Conservation (phyloP, 1,140 invertebrate genomes). For the Orchesella cincta region DNA sequence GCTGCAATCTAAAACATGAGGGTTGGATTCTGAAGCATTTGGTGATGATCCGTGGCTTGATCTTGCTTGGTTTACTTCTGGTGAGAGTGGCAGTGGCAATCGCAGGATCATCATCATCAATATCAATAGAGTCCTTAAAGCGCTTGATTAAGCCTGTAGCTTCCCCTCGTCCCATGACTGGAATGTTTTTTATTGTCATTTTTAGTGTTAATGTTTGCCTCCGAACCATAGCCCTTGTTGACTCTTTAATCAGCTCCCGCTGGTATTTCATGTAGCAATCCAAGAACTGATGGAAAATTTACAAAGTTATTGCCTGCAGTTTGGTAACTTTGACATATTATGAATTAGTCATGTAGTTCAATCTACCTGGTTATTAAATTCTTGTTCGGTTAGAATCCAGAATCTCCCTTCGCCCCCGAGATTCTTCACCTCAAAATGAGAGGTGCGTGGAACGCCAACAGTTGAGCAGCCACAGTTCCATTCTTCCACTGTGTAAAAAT, state of each 20-base stretch:
- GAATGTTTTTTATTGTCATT: not conserved
- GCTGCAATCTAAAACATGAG: slow-evolving; percentile 36
- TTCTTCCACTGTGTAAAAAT: slow-evolving; percentile 36
- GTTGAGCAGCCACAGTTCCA: slow-evolving; percentile 43
- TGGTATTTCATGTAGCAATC: not conserved
- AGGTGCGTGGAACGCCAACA: slow-evolving; percentile 22
- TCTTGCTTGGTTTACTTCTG: not conserved
- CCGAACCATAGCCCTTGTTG: not conserved
- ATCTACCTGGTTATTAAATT: slow-evolving; percentile 43
- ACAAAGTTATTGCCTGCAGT: not conserved
- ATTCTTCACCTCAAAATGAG: slow-evolving; percentile 40
- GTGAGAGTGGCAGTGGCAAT: too few relatives aligned
- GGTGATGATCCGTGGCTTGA: not conserved
- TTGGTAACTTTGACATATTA: too few relatives aligned
- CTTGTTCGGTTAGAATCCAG: slow-evolving; percentile 46
- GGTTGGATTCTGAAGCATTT: slow-evolving; percentile 35
- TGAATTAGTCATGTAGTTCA: too few relatives aligned
- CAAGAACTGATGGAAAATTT: not conserved
- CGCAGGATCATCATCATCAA: not conserved
- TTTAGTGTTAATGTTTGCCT: not conserved
- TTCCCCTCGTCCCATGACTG: not conserved
- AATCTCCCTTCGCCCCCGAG: slow-evolving; percentile 35
- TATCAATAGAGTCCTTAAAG: not conserved
- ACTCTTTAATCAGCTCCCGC: not conserved
- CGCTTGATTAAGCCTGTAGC: not conserved